Base-by-base conservation (phyloP, 2,113 vertebrate species). In the Pterocles gutturalis region DNA sequence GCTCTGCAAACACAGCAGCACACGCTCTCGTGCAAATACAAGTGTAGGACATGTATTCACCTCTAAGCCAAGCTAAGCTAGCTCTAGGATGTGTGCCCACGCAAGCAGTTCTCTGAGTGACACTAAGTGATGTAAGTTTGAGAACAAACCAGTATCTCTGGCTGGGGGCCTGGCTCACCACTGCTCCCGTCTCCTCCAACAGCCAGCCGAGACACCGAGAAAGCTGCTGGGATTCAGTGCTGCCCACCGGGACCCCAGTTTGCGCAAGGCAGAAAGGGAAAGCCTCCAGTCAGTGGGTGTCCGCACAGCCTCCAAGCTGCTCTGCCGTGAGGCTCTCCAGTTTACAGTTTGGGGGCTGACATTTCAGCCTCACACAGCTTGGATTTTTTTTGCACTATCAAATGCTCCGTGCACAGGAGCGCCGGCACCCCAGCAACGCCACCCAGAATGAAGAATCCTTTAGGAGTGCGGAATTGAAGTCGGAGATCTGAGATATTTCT, bases 41-140 rank as follows among this genome's bases (percentile, higher is more conserved):
- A 0, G 36, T 11, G 7, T 2, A 29, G 31, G 31, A 45, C 24
- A 31, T 31, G 41, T 17, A 28, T 18, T 20, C 4, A 18, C 17
- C 3, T n/a, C 25, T 13, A 34, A 49, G n/a, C 36, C 11, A 33
- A 62, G 61, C 64, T 38, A 25, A 17, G 45, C 16, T 9, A 9
- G n/a, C 25, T 8, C 9, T 9, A 33, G 7, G 0, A 19, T 0
- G 0, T 2, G 1, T 7, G 49, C 66, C 26, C 5, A 3, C 0
- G 0, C 43, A 25, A 36, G 8, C 45, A 29, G 21, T 48, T 20
- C 38, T 36, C n/a, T 0, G 11, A 53, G 26, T 2, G 19, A 36
- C 7, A 13, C 0, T 10, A 18, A 3, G 0, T 5, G 13, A 54
- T 2, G 13, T 0, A 33, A 25, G 9, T 5, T 3, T 7, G 48